Base-by-base conservation (phyloP, 2,797 vertebrate genomes). In the Coilia nasus region DNA sequence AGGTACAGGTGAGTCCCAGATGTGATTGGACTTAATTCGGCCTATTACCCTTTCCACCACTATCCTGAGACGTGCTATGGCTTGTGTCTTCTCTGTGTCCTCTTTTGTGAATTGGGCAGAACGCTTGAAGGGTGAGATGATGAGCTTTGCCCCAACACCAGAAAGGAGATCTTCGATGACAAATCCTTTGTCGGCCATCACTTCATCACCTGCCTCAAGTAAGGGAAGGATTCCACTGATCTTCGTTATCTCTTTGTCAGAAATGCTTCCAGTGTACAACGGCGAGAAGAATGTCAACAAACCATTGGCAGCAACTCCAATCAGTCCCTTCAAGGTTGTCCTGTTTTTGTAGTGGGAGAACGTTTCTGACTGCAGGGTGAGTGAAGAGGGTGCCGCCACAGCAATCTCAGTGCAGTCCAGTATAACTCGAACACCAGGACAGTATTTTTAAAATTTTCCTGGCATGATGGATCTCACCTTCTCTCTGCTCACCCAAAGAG, bases 171-270 rank as follows among this genome's bases (percentile, higher is more conserved):
- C 19, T 6, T 62, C 2, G 7, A 62, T 62, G 59, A 23, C 14
- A 19, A 62, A 62, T 2, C 21, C n/a, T n/a, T n/a, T n/a, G n/a
- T n/a, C n/a, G n/a, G n/a, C n/a, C n/a, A n/a, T n/a, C n/a, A n/a
- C n/a, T 1, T 82, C 47, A 28, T 82, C 81, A 23, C 81, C 47
- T 56, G 81, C 5, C 47, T 82, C 81, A 19, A 82, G 47, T 21
- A 82, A 82, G 46, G 47, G 50, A 82, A 82, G 81, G 50, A 82
- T 28, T 82, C 81, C 50, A 57, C 81, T 82, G 81, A 54, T 56
- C 81, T 19, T 54, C 10, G 81, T 82, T 11, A 82, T 56, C 50
- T 82, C 81, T 19, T 82, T 31, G 17, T 60, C 59, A 21, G 59
- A 62, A 2, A 82, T 54, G 50, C 59, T 31, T 19, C 81, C 59